These are phyloP conservation scores for Meriones unguiculatus DNA, from an alignment of 2,113 vertebrate genomes.

Conservation along the genomic window DNA sequence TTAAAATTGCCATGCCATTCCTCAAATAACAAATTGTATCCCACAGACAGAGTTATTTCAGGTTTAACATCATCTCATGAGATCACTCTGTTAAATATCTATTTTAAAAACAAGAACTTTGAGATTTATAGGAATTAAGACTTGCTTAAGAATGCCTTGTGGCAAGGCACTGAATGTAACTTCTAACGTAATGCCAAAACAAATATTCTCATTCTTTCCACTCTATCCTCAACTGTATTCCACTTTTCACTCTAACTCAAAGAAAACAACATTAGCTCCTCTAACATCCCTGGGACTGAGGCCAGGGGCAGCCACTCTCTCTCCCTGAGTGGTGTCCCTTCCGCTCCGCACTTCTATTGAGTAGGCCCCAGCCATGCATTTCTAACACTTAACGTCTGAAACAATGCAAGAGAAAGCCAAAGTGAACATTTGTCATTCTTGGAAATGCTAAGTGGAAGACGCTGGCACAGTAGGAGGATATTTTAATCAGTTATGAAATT, in stretches of 20 bases:
- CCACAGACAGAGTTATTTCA: slow-evolving; percentile 8
- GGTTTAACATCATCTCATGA: neutral
- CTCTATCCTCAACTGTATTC: neutral
- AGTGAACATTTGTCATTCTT: neutral
- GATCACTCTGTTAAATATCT: neutral
- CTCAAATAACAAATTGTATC: neutral
- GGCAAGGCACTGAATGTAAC: neutral
- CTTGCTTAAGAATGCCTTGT: neutral
- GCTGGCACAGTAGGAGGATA: neutral
- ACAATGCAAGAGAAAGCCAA: neutral
- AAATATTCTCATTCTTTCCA: slow-evolving; percentile 6
- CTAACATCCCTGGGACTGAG: neutral
- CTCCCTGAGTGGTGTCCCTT: neutral
- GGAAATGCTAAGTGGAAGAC: neutral
- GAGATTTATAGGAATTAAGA: neutral
- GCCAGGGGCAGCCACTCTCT: neutral
- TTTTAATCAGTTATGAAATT: neutral
- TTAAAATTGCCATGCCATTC: neutral
- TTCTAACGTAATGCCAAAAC: neutral
- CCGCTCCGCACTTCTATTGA: neutral
- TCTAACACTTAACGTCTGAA: neutral
- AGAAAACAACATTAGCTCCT: neutral
- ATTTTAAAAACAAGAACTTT: slow-evolving; percentile 1
- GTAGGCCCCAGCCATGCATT: neutral
- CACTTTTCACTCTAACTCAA: slow-evolving; percentile 10